Percentiles rank a stretch among this genome's conserved stretches.
Conservation (phyloP, 2,797 vertebrate species). For the Peromyscus attwateri region DNA sequence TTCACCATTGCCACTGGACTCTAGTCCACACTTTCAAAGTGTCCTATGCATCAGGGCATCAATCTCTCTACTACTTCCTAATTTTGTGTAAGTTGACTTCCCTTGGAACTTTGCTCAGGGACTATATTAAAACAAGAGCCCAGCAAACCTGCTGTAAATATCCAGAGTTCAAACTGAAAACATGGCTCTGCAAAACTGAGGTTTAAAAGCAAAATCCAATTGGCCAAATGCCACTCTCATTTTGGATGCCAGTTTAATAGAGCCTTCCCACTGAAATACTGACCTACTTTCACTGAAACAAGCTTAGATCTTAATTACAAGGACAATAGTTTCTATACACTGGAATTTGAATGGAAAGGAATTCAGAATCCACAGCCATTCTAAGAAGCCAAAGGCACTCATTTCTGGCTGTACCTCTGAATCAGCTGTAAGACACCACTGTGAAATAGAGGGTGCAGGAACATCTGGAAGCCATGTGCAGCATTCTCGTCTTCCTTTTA, state of each 20-base stretch:
- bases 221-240: neutral
- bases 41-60: neutral
- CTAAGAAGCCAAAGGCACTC: constrained; percentile 40
- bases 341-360: constrained; percentile 29
- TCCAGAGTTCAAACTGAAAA: constrained; percentile 19
- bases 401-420: constrained; percentile 25
- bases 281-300: constrained; percentile 50
- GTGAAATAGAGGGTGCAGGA: neutral
- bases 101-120: neutral
- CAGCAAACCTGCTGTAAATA: neutral
- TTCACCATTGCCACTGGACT: too few relatives aligned
- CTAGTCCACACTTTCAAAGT: neutral
- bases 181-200: constrained; percentile 34
- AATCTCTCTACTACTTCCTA: neutral
- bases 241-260: constrained; percentile 8
- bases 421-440: neutral
- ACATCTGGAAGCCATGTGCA: neutral
- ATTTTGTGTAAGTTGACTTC: neutral
- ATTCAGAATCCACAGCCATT: neutral
- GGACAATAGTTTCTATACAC: constrained; percentile 42
- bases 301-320: constrained; percentile 40
- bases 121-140: neutral
- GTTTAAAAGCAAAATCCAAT: constrained; percentile 61
- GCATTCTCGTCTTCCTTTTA: neutral
- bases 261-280: constrained; percentile 44